Percentiles rank a stretch among this genome's conserved stretches.
These are phyloP conservation scores for Ischnus inquisitorius DNA, from an alignment of 2,888 invertebrate species.

Conservation along the genomic window DNA sequence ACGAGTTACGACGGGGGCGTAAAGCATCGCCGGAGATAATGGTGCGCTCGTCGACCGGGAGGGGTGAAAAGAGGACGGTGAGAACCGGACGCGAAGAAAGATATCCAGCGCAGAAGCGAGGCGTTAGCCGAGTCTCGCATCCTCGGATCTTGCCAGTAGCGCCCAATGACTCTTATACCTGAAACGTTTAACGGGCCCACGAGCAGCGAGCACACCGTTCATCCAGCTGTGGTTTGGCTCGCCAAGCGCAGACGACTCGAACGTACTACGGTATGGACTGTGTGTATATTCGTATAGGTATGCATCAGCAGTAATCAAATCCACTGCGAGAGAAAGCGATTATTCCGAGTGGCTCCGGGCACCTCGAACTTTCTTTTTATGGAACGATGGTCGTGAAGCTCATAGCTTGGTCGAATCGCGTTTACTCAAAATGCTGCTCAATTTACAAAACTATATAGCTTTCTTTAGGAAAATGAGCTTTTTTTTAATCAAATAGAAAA, in stretches of 20 bases:
- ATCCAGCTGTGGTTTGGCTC: conserved; percentile 1
- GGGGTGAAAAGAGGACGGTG: background rate
- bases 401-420: background rate
- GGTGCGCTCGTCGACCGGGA: background rate
- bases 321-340: background rate
- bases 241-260: conserved; percentile 20
- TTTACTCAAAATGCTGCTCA: background rate
- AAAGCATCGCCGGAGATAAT: conserved; percentile 49
- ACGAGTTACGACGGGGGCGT: conserved; percentile 49
- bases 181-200: conserved; percentile 27
- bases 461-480: too few species aligned
- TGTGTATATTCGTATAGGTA: background rate
- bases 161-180: background rate
- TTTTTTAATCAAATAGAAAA: too few species aligned
- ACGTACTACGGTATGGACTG: background rate
- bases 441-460: background rate
- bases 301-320: conserved; percentile 19
- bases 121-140: conserved; percentile 3
- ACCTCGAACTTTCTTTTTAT: background rate
- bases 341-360: background rate
- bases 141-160: conserved; percentile 24
- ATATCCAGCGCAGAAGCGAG: conserved; percentile 19
- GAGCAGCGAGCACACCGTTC: conserved; percentile 5
- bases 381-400: background rate
- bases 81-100: conserved; percentile 32